phyloP scores from a whole-genome alignment of 1,140 invertebrate genomes.

The Drosophila neocordata region DNA sequence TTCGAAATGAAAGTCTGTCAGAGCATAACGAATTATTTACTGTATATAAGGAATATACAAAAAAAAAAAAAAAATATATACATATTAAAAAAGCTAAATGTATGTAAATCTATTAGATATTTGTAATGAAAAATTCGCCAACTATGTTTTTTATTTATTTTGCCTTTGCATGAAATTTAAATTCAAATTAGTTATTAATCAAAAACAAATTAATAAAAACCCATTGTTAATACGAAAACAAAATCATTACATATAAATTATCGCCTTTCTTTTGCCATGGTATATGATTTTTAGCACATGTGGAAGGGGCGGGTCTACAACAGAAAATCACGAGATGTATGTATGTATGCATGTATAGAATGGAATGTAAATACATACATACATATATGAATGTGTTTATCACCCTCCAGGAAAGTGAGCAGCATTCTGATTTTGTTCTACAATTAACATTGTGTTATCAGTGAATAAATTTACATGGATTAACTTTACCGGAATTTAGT shows the following conservation, averaged over 20 bases:
- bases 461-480: background rate
- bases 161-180: slow-evolving; percentile 37
- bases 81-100: no score
- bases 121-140: background rate
- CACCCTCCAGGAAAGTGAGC: background rate
- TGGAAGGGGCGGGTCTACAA: background rate
- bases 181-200: slow-evolving; percentile 30
- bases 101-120: background rate
- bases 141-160: slow-evolving; percentile 19
- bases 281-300: slow-evolving; percentile 11
- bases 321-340: slow-evolving; percentile 5
- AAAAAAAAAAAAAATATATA: background rate
- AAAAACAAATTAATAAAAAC: slow-evolving; percentile 41
- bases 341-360: background rate
- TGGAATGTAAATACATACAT: background rate
- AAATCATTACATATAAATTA: slow-evolving; percentile 12
- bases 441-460: slow-evolving; percentile 7
- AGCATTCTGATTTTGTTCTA: background rate
- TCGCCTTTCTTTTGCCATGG: slow-evolving; percentile 10
- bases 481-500: no score
- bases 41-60: background rate
- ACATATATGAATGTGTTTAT: background rate
- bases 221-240: slow-evolving; percentile 67
- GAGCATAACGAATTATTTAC: slow-evolving; percentile 7
- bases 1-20: slow-evolving; percentile 4